Conservation (phyloP, 2,888 invertebrate species). For the Branchinecta sandiegonensis region DNA sequence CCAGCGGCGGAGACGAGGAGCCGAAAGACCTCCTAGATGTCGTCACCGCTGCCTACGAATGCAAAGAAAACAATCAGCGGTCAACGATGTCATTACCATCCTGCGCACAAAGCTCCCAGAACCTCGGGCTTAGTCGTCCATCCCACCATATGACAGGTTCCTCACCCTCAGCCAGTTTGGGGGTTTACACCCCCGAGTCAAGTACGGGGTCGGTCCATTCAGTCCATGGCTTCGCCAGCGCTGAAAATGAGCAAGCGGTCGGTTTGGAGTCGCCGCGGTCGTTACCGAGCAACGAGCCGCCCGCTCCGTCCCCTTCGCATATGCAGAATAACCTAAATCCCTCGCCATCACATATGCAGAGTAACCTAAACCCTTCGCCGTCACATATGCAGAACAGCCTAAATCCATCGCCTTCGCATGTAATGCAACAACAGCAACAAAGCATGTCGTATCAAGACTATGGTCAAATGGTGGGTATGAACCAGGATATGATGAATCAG, state of each 20-base stretch:
- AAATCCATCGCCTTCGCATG: slow-evolving; percentile 27
- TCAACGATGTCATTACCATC: slow-evolving; percentile 3
- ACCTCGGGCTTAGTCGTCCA: background rate
- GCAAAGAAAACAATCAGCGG: slow-evolving; percentile 12
- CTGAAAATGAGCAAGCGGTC: slow-evolving; percentile 65
- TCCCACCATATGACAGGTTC: background rate
- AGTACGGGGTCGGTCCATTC: slow-evolving; percentile 68
- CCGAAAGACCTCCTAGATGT: slow-evolving; percentile 11
- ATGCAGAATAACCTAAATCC: slow-evolving; percentile 27
- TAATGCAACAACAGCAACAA: slow-evolving; percentile 29
- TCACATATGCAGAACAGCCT: slow-evolving; percentile 27
- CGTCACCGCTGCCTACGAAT: slow-evolving; percentile 11
- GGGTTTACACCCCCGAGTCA: slow-evolving; percentile 70
- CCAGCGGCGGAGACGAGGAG: background rate
- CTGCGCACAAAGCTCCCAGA: slow-evolving; percentile 2
- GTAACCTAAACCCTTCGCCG: slow-evolving; percentile 27
- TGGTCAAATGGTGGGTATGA: slow-evolving; percentile 32
- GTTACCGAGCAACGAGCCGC: slow-evolving; percentile 45
- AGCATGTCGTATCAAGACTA: slow-evolving; percentile 27
- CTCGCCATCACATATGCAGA: slow-evolving; percentile 26
- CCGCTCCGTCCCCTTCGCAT: slow-evolving; percentile 28
- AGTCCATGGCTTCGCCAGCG: slow-evolving; percentile 53
- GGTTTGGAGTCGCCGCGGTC: slow-evolving; percentile 78
- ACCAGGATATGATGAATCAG: slow-evolving; percentile 17
- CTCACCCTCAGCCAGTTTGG: slow-evolving; percentile 46